Evolutionary conservation across 2,888 invertebrate genomes (phyloP).

Genomic region (Rutpela maculata): DNA sequence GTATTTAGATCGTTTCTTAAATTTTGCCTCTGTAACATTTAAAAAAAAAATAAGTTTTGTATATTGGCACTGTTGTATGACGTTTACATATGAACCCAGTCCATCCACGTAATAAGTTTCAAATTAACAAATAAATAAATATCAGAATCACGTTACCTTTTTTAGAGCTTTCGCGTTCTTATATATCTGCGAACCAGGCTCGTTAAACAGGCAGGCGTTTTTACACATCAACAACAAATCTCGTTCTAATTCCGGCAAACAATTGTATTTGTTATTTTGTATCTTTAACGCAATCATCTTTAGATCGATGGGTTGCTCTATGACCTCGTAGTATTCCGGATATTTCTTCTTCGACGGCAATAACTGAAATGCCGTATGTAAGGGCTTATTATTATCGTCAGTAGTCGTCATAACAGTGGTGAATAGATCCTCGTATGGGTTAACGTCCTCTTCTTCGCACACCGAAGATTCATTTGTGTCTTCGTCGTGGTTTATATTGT

Average conservation of each 20-base stretch:
- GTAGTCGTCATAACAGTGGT: slow-evolving; percentile 91
- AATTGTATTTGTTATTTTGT: slow-evolving; percentile 87
- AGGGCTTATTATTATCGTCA: slow-evolving; percentile 86
- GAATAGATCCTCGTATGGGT: slow-evolving; percentile 92
- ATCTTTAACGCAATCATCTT: slow-evolving; percentile 95
- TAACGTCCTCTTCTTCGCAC: slow-evolving; percentile 62
- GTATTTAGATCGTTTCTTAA: no score
- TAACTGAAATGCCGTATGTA: slow-evolving; percentile 92
- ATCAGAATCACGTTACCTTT: slow-evolving; percentile 77
- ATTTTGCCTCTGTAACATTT: no score
- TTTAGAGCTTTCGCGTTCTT: slow-evolving; percentile 94
- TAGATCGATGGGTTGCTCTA: slow-evolving; percentile 95
- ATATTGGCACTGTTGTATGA: no score
- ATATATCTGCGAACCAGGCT: slow-evolving; percentile 96
- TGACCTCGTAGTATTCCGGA: slow-evolving; percentile 96
- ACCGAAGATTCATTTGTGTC: slow-evolving; percentile 35
- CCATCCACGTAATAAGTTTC: no score
- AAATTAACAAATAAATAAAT: no score
- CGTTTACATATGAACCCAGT: no score
- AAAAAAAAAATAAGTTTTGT: no score
- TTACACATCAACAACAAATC: slow-evolving; percentile 93
- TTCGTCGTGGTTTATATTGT: slow-evolving; percentile 46
- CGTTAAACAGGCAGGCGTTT: slow-evolving; percentile 97
- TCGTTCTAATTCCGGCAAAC: slow-evolving; percentile 88
- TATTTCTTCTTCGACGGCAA: slow-evolving; percentile 94